Evolutionary conservation across 2,888 invertebrate species (phyloP).

Genomic region (Eupithecia inturbata): DNA sequence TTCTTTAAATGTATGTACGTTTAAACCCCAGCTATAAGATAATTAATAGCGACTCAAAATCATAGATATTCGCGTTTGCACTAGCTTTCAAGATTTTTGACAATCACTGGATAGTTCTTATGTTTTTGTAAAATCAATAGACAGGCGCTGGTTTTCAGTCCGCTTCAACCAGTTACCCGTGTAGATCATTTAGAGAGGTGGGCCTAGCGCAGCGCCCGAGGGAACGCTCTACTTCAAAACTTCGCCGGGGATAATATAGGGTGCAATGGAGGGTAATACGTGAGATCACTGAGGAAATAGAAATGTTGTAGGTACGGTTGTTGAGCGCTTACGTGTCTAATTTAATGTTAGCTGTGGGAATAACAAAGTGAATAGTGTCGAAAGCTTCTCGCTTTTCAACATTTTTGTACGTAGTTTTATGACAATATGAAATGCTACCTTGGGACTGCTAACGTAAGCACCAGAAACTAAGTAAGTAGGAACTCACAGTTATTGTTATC

Average conservation of each 20-base stretch:
- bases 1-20: too few relatives aligned
- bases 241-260: constrained; percentile 34
- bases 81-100: too few relatives aligned
- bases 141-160: background rate
- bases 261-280: constrained; percentile 32
- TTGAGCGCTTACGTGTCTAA: constrained; percentile 20
- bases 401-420: background rate
- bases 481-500: background rate
- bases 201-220: constrained; percentile 39
- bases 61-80: too few relatives aligned
- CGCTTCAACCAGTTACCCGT: constrained; percentile 15
- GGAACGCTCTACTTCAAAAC: constrained; percentile 40
- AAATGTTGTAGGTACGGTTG: constrained; percentile 26
- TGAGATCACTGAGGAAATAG: constrained; percentile 27
- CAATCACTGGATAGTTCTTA: too few relatives aligned
- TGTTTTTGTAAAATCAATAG: background rate
- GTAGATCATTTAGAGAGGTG: constrained; percentile 26
- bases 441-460: background rate
- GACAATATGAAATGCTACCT: background rate
- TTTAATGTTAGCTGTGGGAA: constrained; percentile 20
- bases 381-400: background rate
- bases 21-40: too few relatives aligned
- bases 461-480: background rate
- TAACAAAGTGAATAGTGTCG: constrained; percentile 7
- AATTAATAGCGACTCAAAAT: too few relatives aligned